A percentile compares a stretch with the other conserved stretches of the same genome.
phyloP scores from a whole-genome alignment of 2,888 invertebrate species.

The Gymnoscelis rufifasciata region DNA sequence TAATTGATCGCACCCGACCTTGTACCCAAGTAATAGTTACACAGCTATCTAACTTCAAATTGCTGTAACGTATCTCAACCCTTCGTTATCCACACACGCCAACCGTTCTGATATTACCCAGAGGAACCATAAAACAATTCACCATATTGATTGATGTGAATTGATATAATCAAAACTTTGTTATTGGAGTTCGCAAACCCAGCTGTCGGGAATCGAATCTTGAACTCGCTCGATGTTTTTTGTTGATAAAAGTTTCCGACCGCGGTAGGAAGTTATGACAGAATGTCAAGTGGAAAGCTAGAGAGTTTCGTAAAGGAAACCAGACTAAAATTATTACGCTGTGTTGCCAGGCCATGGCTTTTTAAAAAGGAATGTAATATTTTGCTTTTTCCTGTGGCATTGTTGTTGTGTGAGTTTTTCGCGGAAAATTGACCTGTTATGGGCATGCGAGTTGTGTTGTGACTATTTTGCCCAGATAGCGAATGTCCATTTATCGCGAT shows the following conservation, averaged over 20 bases:
- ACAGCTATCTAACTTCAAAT: constrained; percentile 3
- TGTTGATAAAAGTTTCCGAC: constrained; percentile 30
- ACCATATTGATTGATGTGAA: constrained; percentile 46
- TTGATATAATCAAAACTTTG: constrained; percentile 46
- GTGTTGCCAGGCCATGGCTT: no score
- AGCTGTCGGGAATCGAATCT: constrained; percentile 35
- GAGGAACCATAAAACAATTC: constrained; percentile 37
- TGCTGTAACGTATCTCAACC: background rate
- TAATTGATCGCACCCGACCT: no score
- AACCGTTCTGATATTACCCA: constrained; percentile 22
- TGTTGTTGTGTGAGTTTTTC: no score
- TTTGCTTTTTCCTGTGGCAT: no score
- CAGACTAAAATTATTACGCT: no score
- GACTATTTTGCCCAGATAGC: no score
- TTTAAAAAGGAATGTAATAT: no score
- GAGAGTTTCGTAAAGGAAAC: background rate
- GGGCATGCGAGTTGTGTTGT: no score
- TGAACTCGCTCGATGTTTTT: constrained; percentile 38
- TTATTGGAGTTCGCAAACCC: constrained; percentile 37
- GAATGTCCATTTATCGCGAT: no score
- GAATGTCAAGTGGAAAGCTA: constrained; percentile 27
- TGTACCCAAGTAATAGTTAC: background rate
- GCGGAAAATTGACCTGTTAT: no score
- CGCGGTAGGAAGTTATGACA: constrained; percentile 25
- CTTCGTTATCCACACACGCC: constrained; percentile 14